Evolutionary conservation across 2,797 vertebrate genomes (phyloP).

Genomic region (Chelidonichthys spinosus): DNA sequence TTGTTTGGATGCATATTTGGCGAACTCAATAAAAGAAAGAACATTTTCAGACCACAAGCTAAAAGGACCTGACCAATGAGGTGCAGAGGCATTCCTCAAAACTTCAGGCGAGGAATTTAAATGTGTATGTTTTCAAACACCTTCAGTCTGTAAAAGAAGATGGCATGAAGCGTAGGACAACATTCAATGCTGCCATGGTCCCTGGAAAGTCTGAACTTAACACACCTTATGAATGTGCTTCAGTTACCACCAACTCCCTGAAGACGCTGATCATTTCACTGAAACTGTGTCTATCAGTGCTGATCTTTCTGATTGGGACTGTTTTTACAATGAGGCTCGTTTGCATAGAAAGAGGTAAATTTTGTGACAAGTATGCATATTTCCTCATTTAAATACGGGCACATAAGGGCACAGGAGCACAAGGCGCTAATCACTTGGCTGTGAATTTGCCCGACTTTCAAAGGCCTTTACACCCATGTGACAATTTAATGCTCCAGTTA

Average conservation of each 20-base stretch:
- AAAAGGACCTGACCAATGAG: background rate
- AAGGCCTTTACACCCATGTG: slow-evolving; percentile 8
- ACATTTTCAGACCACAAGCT: background rate
- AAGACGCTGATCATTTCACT: background rate
- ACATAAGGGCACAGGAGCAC: background rate
- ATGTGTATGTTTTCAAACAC: background rate
- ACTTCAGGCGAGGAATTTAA: background rate
- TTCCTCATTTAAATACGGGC: background rate
- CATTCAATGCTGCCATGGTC: background rate
- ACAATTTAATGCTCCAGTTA: slow-evolving; percentile 13
- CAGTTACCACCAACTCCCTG: background rate
- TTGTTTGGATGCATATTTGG: slow-evolving; percentile 3
- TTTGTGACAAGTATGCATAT: background rate
- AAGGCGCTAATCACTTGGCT: background rate
- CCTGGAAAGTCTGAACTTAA: background rate
- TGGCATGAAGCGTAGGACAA: background rate
- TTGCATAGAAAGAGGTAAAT: background rate
- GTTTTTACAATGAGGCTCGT: background rate
- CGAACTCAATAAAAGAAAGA: background rate
- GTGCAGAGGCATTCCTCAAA: background rate
- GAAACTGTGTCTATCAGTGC: background rate
- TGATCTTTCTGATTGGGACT: background rate
- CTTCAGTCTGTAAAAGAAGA: slow-evolving; percentile 5
- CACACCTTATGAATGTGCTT: background rate
- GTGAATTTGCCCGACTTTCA: too few relatives aligned